Conservation (phyloP, 1,140 invertebrate species). For the Neodiprion fabricii region DNA sequence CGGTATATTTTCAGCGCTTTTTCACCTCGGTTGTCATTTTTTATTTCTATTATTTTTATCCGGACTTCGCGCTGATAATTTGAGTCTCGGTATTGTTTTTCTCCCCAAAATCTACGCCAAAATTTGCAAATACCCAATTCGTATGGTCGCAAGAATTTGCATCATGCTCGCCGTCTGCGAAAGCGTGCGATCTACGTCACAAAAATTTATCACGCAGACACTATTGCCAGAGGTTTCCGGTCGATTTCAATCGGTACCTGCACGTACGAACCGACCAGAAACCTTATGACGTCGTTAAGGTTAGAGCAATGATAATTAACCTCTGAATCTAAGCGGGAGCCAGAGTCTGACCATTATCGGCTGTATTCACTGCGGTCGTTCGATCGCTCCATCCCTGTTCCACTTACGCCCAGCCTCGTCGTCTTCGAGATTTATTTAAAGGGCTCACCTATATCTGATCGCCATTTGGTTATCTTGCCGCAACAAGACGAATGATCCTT, state of each 20-base stretch:
- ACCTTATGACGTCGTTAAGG: not conserved
- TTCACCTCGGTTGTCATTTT: too few species aligned
- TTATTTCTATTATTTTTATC: too few species aligned
- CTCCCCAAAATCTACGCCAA: too few species aligned
- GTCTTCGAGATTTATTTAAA: slow-evolving; percentile 2
- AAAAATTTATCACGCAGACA: not conserved
- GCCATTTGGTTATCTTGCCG: not conserved
- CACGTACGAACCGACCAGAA: not conserved
- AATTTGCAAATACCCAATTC: too few species aligned
- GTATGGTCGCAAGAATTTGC: too few species aligned
- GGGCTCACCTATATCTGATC: slow-evolving; percentile 2
- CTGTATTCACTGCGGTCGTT: not conserved
- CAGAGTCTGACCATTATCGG: not conserved
- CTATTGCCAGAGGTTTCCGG: not conserved
- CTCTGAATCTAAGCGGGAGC: not conserved
- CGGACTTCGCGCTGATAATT: too few species aligned
- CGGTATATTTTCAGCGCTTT: too few species aligned
- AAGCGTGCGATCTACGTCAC: not conserved
- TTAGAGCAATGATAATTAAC: slow-evolving; percentile 6
- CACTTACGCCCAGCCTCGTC: not conserved
- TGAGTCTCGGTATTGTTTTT: too few species aligned
- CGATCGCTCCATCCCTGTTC: not conserved
- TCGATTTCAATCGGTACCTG: not conserved
- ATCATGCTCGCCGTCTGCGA: not conserved
- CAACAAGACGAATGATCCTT: not conserved